phyloP scores from a whole-genome alignment of 2,888 invertebrate species.

The Cecidostiba fungosa region DNA sequence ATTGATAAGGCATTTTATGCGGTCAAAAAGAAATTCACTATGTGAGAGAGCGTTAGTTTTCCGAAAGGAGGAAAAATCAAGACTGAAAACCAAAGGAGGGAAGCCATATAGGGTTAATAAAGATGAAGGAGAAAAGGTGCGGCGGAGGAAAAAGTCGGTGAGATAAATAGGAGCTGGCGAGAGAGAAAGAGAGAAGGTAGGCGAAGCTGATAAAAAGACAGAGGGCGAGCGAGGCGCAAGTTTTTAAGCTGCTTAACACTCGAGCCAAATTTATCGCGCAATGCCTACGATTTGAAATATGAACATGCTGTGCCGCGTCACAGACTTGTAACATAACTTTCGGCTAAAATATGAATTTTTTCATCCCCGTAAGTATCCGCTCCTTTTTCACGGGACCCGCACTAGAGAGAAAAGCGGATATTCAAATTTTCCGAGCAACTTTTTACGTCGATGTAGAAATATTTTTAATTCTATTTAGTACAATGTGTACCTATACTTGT shows the following conservation, averaged over 20 bases:
- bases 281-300: constrained; percentile 68
- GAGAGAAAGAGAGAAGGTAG: constrained; percentile 35
- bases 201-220: constrained; percentile 56
- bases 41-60: too few species aligned
- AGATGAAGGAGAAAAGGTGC: neutral
- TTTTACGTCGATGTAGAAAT: too few species aligned
- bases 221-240: constrained; percentile 64
- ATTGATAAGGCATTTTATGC: neutral
- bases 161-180: constrained; percentile 57
- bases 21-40: too few species aligned
- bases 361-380: neutral
- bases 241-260: constrained; percentile 73
- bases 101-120: constrained; percentile 12
- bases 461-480: neutral
- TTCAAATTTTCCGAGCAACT: too few species aligned
- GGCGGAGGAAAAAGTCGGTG: constrained; percentile 36
- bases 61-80: too few species aligned
- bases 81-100: constrained; percentile 24
- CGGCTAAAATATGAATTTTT: constrained; percentile 52
- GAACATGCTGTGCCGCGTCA: constrained; percentile 64
- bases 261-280: constrained; percentile 68
- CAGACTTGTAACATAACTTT: constrained; percentile 55
- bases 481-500: neutral
- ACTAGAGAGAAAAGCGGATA: neutral
- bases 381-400: neutral